A percentile compares a stretch with the other conserved stretches of the same genome.
Conservation (phyloP, 2,797 vertebrate species). For the Enteromius argenteus region DNA sequence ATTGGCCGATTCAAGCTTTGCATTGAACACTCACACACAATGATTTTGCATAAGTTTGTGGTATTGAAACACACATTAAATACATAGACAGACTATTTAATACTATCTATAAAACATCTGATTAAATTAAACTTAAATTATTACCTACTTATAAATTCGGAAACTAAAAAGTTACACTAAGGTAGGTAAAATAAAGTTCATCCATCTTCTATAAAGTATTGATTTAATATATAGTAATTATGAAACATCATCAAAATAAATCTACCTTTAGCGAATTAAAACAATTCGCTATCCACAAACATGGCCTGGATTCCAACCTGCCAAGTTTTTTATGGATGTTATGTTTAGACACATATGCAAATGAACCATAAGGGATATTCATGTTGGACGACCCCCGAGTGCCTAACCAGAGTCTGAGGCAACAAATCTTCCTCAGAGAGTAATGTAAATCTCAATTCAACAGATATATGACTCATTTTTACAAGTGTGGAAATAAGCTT, state of each 20-base stretch:
- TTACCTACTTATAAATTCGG: background rate
- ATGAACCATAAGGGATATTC: constrained; percentile 22
- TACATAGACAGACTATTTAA: too few relatives aligned
- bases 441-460: background rate
- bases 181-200: too few relatives aligned
- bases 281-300: background rate
- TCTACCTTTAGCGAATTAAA: background rate
- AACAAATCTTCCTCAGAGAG: background rate
- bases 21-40: background rate
- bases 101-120: background rate
- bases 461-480: constrained; percentile 8
- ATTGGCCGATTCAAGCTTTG: background rate
- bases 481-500: background rate
- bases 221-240: too few relatives aligned
- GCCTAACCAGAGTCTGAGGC: constrained; percentile 3
- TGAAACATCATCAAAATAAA: background rate
- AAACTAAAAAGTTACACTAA: too few relatives aligned
- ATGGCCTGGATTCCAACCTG: constrained; percentile 32
- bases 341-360: constrained; percentile 45
- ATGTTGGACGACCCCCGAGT: constrained; percentile 25
- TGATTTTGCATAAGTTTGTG: background rate
- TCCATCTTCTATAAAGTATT: too few relatives aligned
- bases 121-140: background rate
- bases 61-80: background rate
- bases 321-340: constrained; percentile 30